Conservation (phyloP, 2,888 invertebrate species). For the Pegoplata infirma region DNA sequence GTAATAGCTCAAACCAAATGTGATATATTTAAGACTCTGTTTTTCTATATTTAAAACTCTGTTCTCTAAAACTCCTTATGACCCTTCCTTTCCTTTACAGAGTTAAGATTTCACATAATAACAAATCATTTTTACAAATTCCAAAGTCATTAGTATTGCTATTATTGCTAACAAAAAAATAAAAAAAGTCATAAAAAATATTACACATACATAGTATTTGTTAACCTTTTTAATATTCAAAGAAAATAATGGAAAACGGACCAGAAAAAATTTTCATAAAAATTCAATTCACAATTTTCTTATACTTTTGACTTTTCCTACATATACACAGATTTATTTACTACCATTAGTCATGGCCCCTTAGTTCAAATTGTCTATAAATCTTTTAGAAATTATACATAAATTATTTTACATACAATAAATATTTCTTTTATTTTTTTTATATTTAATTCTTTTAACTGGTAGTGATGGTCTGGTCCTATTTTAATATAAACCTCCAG, state of each 20-base stretch:
- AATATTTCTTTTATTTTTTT: conserved; percentile 5
- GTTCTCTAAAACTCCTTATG: too few species aligned
- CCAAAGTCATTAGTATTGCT: not conserved
- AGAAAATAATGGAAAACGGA: not conserved
- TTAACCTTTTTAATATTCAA: not conserved
- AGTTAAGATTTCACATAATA: not conserved
- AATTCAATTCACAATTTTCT: conserved; percentile 17
- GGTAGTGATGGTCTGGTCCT: not conserved
- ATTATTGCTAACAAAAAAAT: not conserved
- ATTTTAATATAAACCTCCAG: not conserved
- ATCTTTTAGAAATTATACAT: conserved; percentile 29
- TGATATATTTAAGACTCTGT: too few species aligned
- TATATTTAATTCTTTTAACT: conserved; percentile 26
- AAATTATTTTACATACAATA: conserved; percentile 34
- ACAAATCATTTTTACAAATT: not conserved
- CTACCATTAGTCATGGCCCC: conserved; percentile 35
- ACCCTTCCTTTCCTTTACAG: not conserved
- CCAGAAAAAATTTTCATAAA: conserved; percentile 28
- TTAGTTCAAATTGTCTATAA: conserved; percentile 43
- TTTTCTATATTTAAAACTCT: too few species aligned
- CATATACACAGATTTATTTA: conserved; percentile 15
- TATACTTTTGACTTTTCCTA: not conserved
- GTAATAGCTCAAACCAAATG: too few species aligned
- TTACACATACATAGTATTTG: not conserved
- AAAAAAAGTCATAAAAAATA: not conserved